These are phyloP conservation scores for Magallana nippona DNA, from an alignment of 2,888 invertebrate species.

Conservation along the genomic window DNA sequence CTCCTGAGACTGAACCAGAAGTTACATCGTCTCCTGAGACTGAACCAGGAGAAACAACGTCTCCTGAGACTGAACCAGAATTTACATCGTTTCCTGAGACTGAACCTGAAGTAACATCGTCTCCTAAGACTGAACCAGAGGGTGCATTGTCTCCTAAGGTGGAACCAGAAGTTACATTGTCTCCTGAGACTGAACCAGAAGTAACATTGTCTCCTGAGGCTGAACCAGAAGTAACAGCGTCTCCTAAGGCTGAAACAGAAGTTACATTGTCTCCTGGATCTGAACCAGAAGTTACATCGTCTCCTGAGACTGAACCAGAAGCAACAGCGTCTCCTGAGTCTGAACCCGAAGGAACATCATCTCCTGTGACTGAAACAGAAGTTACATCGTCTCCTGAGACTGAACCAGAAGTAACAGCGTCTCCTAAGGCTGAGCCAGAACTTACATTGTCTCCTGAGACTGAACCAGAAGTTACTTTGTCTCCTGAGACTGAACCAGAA, in stretches of 20 bases:
- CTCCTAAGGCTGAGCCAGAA: slow-evolving; percentile 38
- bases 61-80: too few species aligned
- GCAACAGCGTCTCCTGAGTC: slow-evolving; percentile 19
- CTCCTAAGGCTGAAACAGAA: slow-evolving; percentile 44
- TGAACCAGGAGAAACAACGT: too few species aligned
- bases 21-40: too few species aligned
- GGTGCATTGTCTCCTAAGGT: slow-evolving; percentile 46
- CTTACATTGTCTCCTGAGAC: slow-evolving; percentile 37
- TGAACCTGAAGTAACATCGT: slow-evolving; percentile 33
- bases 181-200: slow-evolving; percentile 40
- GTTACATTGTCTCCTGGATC: slow-evolving; percentile 24
- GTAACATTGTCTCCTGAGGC: slow-evolving; percentile 36
- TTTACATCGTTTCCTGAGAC: background rate
- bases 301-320: slow-evolving; percentile 38
- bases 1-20: too few species aligned
- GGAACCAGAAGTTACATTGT: slow-evolving; percentile 16
- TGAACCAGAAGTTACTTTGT: slow-evolving; percentile 41
- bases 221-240: slow-evolving; percentile 35
- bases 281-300: slow-evolving; percentile 40
- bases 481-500: slow-evolving; percentile 42
- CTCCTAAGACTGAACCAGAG: slow-evolving; percentile 44
- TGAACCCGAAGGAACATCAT: slow-evolving; percentile 18
- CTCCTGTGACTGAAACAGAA: slow-evolving; percentile 49
- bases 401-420: slow-evolving; percentile 45
- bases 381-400: slow-evolving; percentile 42